Conservation (phyloP, 2,888 invertebrate species). For the Pinctada fucata region DNA sequence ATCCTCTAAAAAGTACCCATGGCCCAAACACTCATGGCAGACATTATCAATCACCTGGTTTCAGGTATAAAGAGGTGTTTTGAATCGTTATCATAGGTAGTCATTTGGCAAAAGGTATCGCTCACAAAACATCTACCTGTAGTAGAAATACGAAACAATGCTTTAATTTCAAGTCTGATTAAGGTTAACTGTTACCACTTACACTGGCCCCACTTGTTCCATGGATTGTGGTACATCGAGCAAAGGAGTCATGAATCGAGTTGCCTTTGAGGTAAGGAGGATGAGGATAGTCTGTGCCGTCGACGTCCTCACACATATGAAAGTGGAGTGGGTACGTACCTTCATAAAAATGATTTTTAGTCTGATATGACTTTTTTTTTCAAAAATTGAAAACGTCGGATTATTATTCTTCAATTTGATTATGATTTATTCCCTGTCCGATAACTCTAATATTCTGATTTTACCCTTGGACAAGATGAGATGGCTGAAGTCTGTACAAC, state of each 20-base stretch:
- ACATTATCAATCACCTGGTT: slow-evolving; percentile 58
- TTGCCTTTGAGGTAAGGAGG: slow-evolving; percentile 59
- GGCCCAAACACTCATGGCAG: slow-evolving; percentile 62
- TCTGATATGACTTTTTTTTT: too few relatives aligned
- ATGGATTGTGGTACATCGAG: slow-evolving; percentile 71
- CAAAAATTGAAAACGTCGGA: too few relatives aligned
- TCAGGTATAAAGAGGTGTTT: too few relatives aligned
- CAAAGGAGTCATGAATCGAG: slow-evolving; percentile 68
- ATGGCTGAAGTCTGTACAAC: too few relatives aligned
- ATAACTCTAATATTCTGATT: neutral
- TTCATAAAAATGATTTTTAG: slow-evolving; percentile 11
- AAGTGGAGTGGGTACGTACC: slow-evolving; percentile 74
- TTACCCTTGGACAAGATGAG: too few relatives aligned
- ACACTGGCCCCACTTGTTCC: slow-evolving; percentile 61
- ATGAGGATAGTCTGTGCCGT: slow-evolving; percentile 21
- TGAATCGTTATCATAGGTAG: too few relatives aligned
- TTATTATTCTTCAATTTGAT: too few relatives aligned
- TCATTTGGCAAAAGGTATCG: too few relatives aligned
- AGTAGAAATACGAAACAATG: too few relatives aligned
- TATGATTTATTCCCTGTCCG: neutral
- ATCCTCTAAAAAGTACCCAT: slow-evolving; percentile 68
- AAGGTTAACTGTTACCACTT: neutral
- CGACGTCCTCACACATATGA: slow-evolving; percentile 69
- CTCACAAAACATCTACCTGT: too few relatives aligned
- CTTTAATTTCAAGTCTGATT: too few relatives aligned